A percentile compares a stretch with the other conserved stretches of the same genome.
Conservation (phyloP, 2,888 invertebrate species). For the Frankliniella intonsa region DNA sequence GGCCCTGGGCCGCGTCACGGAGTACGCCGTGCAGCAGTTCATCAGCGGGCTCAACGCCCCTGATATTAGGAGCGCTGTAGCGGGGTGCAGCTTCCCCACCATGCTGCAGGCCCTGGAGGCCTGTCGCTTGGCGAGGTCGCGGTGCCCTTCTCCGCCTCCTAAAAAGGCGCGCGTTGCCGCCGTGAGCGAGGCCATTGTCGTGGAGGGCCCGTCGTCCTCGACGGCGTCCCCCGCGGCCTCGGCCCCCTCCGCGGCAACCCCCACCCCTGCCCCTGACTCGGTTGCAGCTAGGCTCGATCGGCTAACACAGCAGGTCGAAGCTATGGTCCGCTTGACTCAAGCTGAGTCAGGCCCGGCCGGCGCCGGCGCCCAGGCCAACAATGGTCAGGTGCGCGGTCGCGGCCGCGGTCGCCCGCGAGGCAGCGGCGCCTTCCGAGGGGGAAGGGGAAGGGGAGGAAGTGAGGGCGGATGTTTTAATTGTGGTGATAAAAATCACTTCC, state of each 20-base stretch:
- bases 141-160: background rate
- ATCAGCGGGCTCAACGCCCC: background rate
- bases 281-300: background rate
- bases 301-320: too few species aligned
- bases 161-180: background rate
- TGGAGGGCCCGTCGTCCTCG: too few species aligned
- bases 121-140: too few species aligned
- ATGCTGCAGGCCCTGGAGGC: background rate
- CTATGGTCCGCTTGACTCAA: too few species aligned
- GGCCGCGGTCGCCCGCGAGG: background rate
- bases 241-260: too few species aligned
- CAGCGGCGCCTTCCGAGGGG: background rate
- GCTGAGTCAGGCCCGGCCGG: too few species aligned
- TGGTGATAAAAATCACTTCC: too few species aligned
- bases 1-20: too few species aligned
- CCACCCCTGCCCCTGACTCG: background rate
- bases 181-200: too few species aligned
- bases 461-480: too few species aligned
- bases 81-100: too few species aligned
- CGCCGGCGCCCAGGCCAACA: background rate
- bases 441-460: background rate
- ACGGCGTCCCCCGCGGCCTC: too few species aligned
- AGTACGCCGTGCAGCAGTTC: background rate
- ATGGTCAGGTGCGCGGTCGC: background rate
- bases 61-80: background rate